Evolutionary conservation across 2,797 vertebrate species (phyloP), one percentile per base, ranked within the genome.

Genomic region (Uromys caudimaculatus): DNA sequence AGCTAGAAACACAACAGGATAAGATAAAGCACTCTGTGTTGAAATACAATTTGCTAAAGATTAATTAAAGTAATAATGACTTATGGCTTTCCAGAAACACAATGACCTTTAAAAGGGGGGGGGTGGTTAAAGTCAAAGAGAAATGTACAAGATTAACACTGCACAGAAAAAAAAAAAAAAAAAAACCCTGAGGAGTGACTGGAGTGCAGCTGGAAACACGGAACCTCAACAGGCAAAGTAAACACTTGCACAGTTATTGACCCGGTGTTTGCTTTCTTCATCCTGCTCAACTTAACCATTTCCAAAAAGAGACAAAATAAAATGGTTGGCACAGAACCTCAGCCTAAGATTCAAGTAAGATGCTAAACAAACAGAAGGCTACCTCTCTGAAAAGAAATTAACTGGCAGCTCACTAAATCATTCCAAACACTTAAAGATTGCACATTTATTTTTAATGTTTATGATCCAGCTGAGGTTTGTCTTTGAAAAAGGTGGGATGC

Each of bases 101-200:
- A 19, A 41, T 38, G 44, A 81, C 19, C 38, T 29, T 29, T 50
- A 54, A 91, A 38, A n/a, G 44, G 44, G 44, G 44, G 44, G 3
- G 44, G 44, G 44, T 3, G 77, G 29, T 21, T 83, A 91, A 54
- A 82, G 9, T 29, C 50, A 79, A 82, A 83, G 29, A 44, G 83
- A 62, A 44, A 4, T 19, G 8, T 6, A 4, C 50, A 27, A n/a
- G 2, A 3, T 24, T 82, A 54, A 87, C 69, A 75, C 1, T 23
- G 1, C 14, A 16, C 44, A 76, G 11, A 35, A 32, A 78, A 24
- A n/a, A 75, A 13, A 16, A 71, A 84, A n/a, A n/a, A n/a, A n/a
- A n/a, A n/a, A n/a, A n/a, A n/a, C n/a, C 2, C 8, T 24, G 3
- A 11, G 0, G 1, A 50, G 41, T 89, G 2, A 47, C 41, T 47